A percentile compares a stretch with the other conserved stretches of the same genome.
Evolutionary conservation across 92 coral and sea anemone species (phyloP).

Genomic region (Nematostella vectensis): DNA sequence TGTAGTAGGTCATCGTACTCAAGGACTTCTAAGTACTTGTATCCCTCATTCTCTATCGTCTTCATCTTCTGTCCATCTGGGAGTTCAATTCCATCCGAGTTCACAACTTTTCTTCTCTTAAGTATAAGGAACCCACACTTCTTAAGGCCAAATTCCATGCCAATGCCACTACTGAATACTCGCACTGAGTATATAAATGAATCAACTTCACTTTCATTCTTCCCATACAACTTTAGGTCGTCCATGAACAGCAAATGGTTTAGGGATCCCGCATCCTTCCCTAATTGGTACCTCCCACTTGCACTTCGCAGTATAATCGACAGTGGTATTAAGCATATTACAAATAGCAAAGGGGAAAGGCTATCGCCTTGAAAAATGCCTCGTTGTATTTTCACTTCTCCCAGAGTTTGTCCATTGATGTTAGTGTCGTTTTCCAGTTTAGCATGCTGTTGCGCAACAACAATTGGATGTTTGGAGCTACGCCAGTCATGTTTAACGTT

Average conservation of each 20-base stretch:
- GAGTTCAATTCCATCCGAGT: slow-evolving; percentile 13
- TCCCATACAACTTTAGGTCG: slow-evolving; percentile 35
- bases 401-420: slow-evolving; percentile 5
- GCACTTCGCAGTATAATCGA: slow-evolving; percentile 9
- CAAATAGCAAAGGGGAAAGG: slow-evolving; percentile 21
- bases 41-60: slow-evolving; percentile 8
- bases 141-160: slow-evolving; percentile 33
- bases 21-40: slow-evolving; percentile 23
- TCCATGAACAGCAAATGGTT: slow-evolving; percentile 35
- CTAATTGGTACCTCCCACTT: slow-evolving; percentile 11
- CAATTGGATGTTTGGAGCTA: not conserved
- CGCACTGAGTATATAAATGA: slow-evolving; percentile 23
- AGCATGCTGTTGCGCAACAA: slow-evolving; percentile 20
- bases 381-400: slow-evolving; percentile 12
- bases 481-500: not conserved
- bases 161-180: slow-evolving; percentile 21
- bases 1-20: not conserved
- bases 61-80: slow-evolving; percentile 19
- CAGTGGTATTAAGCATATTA: slow-evolving; percentile 15
- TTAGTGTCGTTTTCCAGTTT: slow-evolving; percentile 23
- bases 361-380: slow-evolving; percentile 27
- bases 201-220: slow-evolving; percentile 27
- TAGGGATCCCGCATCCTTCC: slow-evolving; percentile 3
- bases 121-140: slow-evolving; percentile 26
- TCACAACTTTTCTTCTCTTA: slow-evolving; percentile 21